These are phyloP conservation scores for Vulpes lagopus DNA, from an alignment of 2,113 vertebrate species.

Conservation along the genomic window DNA sequence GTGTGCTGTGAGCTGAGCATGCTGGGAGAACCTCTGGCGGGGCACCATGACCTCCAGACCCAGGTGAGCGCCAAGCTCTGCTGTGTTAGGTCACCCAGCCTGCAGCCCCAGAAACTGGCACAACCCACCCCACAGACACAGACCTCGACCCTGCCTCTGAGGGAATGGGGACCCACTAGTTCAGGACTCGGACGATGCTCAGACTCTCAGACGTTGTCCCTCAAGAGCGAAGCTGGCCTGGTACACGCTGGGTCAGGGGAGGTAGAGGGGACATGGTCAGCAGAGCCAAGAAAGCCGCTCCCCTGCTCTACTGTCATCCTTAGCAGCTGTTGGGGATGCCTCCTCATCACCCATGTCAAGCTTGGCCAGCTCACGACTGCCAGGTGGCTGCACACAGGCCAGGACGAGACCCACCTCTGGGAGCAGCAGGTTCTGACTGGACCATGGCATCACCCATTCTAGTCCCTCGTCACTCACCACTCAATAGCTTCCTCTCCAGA, in stretches of 20 bases:
- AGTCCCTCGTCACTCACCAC: background rate
- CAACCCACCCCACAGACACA: background rate
- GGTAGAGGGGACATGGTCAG: too few species aligned
- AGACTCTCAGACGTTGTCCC: background rate
- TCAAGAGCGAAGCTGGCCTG: background rate
- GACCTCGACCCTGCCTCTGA: background rate
- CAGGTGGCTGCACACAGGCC: too few species aligned
- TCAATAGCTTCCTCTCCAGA: background rate
- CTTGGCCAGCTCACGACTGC: background rate
- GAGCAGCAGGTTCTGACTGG: fast-evolving
- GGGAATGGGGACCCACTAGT: background rate
- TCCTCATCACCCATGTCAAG: too few species aligned
- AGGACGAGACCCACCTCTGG: background rate
- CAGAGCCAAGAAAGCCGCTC: background rate
- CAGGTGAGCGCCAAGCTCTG: background rate
- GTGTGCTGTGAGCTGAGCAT: background rate
- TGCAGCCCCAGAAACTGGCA: background rate
- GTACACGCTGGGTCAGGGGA: background rate
- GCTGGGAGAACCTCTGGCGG: background rate
- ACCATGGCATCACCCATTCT: background rate
- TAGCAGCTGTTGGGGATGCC: too few species aligned
- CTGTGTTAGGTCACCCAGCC: background rate
- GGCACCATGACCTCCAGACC: background rate
- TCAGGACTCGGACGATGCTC: background rate
- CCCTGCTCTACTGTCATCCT: too few species aligned